Base-by-base conservation (phyloP, 2,113 vertebrate genomes). In the Oncorhynchus masou region DNA sequence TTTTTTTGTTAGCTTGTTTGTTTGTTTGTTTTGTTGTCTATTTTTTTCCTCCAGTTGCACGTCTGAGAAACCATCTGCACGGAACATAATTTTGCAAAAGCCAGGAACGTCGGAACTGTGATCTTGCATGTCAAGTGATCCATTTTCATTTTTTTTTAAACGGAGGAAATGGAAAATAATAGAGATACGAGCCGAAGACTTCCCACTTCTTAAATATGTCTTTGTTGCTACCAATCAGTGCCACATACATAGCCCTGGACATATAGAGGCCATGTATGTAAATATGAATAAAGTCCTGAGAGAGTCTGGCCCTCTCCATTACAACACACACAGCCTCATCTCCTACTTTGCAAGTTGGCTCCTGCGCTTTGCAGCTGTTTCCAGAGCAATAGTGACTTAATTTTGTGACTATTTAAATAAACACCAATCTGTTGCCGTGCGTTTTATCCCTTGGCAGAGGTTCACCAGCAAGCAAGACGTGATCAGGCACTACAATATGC, bases 401-500 rank as follows among this genome's bases (percentile, higher is more conserved):
- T 88, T 54, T 90, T 88, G 84, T 87, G 87, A 81, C 80, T 81
- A 81, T 89, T 90, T 88, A 85, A 88, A 91, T 88, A 88, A 90
- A 89, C 83, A 81, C 79, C 87, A 89, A 92, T 90, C 88, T 91
- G 88, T 92, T 88, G 87, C 87, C 81, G 73, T 90, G 84, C 87
- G 82, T 83, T 76, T 54, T 82, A 29, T 88, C 3, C 90, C 91
- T 77, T 91, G 90, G 87, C 97, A 99, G 98, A 96, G 98, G 91
- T 99, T 99, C 93, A 99, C 97, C 62, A 99, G 98, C 90, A 99
- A 99, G 88, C 98, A 99, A 93, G 98, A 99, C 31, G 98, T 99
- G 89, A 99, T 99, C 88, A 96, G 98, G 81, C 97, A 99, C 91
- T 99, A 99, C 95, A 99, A 99, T 94, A 99, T 99, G 98, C 98